Evolutionary conservation across 2,797 vertebrate species (phyloP).

Genomic region (Channa striata): DNA sequence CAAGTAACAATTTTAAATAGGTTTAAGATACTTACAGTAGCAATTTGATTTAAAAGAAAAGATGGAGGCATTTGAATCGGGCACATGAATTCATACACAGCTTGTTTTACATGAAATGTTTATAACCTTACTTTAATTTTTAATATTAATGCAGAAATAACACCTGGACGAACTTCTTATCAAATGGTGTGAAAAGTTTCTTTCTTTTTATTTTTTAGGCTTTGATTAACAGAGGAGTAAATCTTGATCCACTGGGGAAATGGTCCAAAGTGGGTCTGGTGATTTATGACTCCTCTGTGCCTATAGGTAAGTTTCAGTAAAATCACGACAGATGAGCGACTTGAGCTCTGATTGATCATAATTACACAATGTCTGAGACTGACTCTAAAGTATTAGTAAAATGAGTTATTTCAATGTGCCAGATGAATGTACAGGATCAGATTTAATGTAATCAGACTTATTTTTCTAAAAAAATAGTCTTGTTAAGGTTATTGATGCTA

Average conservation of each 20-base stretch:
- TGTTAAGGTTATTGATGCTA: too few relatives aligned
- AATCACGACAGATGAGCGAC: neutral
- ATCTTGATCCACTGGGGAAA: constrained; percentile 96
- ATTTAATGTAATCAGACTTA: too few relatives aligned
- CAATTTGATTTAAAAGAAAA: neutral
- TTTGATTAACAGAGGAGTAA: constrained; percentile 96
- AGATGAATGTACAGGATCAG: too few relatives aligned
- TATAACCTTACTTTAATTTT: neutral
- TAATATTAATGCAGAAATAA: neutral
- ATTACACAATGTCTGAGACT: neutral
- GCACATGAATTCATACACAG: neutral
- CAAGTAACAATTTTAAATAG: neutral
- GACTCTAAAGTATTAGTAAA: neutral
- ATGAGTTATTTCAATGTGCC: too few relatives aligned
- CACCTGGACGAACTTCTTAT: neutral
- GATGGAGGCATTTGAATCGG: neutral
- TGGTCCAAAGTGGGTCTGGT: constrained; percentile 98
- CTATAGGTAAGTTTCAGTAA: constrained; percentile 87
- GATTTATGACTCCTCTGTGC: constrained; percentile 96
- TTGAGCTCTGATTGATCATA: neutral
- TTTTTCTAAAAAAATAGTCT: too few relatives aligned
- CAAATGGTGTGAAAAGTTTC: neutral
- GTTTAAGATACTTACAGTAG: neutral
- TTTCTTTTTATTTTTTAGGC: constrained; percentile 81
- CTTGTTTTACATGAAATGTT: neutral